Evolutionary conservation across 2,888 invertebrate species (phyloP).

Genomic region (Dermolepida albohirtum): DNA sequence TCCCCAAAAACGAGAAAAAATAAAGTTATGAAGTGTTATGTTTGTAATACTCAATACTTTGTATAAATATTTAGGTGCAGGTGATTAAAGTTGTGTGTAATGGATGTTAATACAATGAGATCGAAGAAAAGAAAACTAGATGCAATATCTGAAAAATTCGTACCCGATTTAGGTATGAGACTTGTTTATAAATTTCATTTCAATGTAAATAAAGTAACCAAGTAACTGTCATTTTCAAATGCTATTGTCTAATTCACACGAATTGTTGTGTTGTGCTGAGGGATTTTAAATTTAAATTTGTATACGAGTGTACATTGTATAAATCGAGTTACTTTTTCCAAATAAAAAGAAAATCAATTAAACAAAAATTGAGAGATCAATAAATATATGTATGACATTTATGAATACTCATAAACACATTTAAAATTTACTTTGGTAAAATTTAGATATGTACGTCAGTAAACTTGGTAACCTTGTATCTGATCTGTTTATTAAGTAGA

Average conservation of each 20-base stretch:
- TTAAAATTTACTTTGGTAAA: conserved; percentile 12
- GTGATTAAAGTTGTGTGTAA: conserved; percentile 6
- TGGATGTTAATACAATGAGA: conserved; percentile 18
- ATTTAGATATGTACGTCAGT: conserved; percentile 12
- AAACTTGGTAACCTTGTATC: conserved; percentile 34
- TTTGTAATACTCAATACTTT: too few species aligned
- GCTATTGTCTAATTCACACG: too few species aligned
- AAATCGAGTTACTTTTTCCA: too few species aligned
- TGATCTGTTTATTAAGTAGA: conserved; percentile 10
- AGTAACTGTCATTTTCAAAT: conserved; percentile 22
- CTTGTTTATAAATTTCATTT: conserved; percentile 8
- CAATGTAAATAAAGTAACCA: not conserved
- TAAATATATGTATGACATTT: too few species aligned
- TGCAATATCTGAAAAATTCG: conserved; percentile 18
- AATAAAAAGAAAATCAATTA: too few species aligned
- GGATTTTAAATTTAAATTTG: too few species aligned
- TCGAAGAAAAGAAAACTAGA: conserved; percentile 26
- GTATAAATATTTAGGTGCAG: not conserved
- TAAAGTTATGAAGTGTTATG: conserved; percentile 2
- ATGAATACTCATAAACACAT: not conserved
- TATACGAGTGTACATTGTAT: too few species aligned
- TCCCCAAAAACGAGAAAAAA: conserved; percentile 19
- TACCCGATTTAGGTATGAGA: conserved; percentile 14
- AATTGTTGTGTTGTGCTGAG: too few species aligned
- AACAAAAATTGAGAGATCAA: too few species aligned